Percentiles rank a stretch among this genome's conserved stretches.
Evolutionary conservation across 1,140 invertebrate species (phyloP).

Genomic region (Carposina sasakii): DNA sequence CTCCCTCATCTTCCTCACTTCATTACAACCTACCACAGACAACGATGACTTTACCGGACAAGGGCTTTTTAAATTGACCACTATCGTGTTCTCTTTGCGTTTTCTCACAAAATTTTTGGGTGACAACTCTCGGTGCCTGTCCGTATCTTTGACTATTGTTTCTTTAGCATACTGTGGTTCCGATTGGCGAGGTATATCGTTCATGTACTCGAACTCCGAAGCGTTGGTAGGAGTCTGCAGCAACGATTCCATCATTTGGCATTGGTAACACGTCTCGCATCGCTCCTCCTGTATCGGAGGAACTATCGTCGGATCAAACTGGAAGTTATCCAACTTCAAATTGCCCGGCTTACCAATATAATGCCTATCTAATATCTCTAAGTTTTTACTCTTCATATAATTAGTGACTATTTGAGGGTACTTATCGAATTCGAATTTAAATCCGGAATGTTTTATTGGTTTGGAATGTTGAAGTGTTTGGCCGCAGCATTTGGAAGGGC

Average conservation of each 20-base stretch:
- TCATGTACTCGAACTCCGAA: constrained; percentile 78
- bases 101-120: constrained; percentile 60
- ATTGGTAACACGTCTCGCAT: constrained; percentile 68
- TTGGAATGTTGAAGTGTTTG: constrained; percentile 73
- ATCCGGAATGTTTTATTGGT: constrained; percentile 77
- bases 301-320: constrained; percentile 65
- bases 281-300: constrained; percentile 60
- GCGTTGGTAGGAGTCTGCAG: constrained; percentile 79
- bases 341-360: constrained; percentile 75
- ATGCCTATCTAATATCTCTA: constrained; percentile 76
- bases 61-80: constrained; percentile 47
- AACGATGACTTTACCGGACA: not conserved
- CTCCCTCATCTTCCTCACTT: constrained; percentile 43
- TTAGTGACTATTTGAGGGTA: constrained; percentile 80
- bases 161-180: constrained; percentile 64
- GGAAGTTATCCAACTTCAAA: constrained; percentile 66
- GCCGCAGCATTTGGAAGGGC: constrained; percentile 57
- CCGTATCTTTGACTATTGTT: constrained; percentile 36
- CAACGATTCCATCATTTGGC: constrained; percentile 67
- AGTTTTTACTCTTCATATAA: constrained; percentile 81
- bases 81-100: constrained; percentile 57
- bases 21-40: constrained; percentile 8
- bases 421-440: constrained; percentile 81
- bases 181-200: constrained; percentile 69
- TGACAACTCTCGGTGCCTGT: constrained; percentile 34